Evolutionary conservation across 1,140 invertebrate species (phyloP), one percentile per base, ranked within the genome.

Genomic region (Neodiprion virginianus): DNA sequence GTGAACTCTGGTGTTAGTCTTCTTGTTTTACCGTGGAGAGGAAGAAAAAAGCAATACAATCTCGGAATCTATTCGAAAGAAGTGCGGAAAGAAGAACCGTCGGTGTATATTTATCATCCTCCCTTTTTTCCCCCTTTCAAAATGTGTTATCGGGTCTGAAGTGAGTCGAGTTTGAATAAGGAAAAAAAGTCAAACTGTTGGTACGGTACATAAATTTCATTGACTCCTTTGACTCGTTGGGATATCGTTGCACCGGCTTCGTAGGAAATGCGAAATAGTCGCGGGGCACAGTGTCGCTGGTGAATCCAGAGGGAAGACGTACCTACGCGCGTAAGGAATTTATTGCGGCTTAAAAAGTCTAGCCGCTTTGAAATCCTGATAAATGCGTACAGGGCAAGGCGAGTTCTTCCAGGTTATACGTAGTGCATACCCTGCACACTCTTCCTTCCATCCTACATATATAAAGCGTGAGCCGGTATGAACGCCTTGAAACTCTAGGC

Each of bases 271-370:
- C 49, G 49, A 72, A 11, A n/a, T 17, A 61, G 48, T 7, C 61
- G n/a, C 71, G 48, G 47, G 61, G 48, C 49, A 53, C 48, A 72
- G 28, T 72, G 21, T 53, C 71, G 48, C 48, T 49, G 69, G n/a
- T 48, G 71, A 49, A 72, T 72, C 71, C 61, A n/a, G 49, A 23
- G 28, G 28, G 28, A 61, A 48, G 61, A 14, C 53, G n/a, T 17
- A 61, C 48, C 28, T 72, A 49, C 53, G 11, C 53, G 53, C 53
- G 53, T 61, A 75, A 81, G 78, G 77, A 88, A 88, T 88, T 88
- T 88, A 88, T 87, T 81, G 85, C 84, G 83, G 87, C 87, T 88
- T 88, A 88, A 88, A 88, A 87, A 87, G 84, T 87, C 84, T 86
- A 85, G 86, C 83, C 78, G 85, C 83, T 84, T 86, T 86, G 77